Percentiles rank a stretch among this genome's conserved stretches.
Evolutionary conservation across 1,140 invertebrate genomes (phyloP).

Genomic region (Luehdorfia chinensis): DNA sequence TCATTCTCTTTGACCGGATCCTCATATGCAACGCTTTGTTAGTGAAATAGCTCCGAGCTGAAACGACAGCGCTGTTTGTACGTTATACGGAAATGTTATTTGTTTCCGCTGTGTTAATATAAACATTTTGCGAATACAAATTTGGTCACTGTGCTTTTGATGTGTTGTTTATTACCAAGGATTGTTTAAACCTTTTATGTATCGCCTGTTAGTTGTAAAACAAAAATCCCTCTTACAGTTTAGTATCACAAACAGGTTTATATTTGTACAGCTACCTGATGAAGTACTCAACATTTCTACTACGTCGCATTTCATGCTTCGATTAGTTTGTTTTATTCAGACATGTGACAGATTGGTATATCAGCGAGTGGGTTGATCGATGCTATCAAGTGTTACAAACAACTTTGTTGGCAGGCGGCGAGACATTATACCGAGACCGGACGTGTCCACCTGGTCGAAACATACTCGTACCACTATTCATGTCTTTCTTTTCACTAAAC

Average conservation of each 20-base stretch:
- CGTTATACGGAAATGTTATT: constrained; percentile 15
- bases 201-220: constrained; percentile 3
- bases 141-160: constrained; percentile 9
- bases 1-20: constrained; percentile 67
- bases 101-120: constrained; percentile 9
- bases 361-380: constrained; percentile 39
- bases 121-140: constrained; percentile 13
- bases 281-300: not conserved
- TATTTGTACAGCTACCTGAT: too few species aligned
- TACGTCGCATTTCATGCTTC: not conserved
- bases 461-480: not conserved
- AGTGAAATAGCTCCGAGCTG: constrained; percentile 49
- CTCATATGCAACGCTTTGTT: constrained; percentile 68
- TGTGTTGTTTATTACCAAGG: too few species aligned
- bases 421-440: constrained; percentile 37
- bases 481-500: constrained; percentile 9
- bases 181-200: not conserved
- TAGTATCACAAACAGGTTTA: too few species aligned
- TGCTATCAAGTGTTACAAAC: constrained; percentile 44
- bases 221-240: too few species aligned
- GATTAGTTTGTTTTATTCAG: constrained; percentile 20
- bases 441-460: constrained; percentile 50
- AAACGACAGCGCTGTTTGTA: constrained; percentile 30
- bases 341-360: constrained; percentile 29
- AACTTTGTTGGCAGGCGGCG: constrained; percentile 44